phyloP scores from a whole-genome alignment of 1,140 invertebrate species.

The Neotoxoptera formosana region DNA sequence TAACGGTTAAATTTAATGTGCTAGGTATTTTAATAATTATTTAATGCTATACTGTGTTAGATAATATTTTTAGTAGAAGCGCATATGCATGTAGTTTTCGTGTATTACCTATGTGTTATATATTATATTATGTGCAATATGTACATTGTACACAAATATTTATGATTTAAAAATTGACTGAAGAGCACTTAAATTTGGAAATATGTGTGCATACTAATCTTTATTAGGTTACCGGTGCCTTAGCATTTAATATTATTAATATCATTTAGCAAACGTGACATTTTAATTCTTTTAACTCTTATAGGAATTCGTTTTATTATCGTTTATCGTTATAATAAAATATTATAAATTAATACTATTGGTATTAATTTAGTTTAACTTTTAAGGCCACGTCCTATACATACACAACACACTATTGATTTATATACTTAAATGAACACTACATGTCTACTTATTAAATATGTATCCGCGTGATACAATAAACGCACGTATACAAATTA shows the following conservation, averaged over 20 bases:
- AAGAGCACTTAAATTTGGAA: neutral
- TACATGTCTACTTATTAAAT: neutral
- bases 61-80: neutral
- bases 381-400: neutral
- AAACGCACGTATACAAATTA: neutral
- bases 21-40: neutral
- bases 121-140: neutral
- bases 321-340: neutral
- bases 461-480: neutral
- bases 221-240: neutral
- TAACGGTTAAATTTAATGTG: neutral
- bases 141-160: neutral
- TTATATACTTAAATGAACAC: neutral
- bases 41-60: neutral
- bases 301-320: neutral
- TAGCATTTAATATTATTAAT: neutral
- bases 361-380: neutral
- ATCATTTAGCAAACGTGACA: neutral
- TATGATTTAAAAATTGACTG: neutral
- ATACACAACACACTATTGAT: neutral
- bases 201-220: neutral
- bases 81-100: neutral
- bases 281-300: neutral
- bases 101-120: neutral
- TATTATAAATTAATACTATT: neutral